Conservation (phyloP, 2,888 invertebrate genomes). For the Catocala nupta region DNA sequence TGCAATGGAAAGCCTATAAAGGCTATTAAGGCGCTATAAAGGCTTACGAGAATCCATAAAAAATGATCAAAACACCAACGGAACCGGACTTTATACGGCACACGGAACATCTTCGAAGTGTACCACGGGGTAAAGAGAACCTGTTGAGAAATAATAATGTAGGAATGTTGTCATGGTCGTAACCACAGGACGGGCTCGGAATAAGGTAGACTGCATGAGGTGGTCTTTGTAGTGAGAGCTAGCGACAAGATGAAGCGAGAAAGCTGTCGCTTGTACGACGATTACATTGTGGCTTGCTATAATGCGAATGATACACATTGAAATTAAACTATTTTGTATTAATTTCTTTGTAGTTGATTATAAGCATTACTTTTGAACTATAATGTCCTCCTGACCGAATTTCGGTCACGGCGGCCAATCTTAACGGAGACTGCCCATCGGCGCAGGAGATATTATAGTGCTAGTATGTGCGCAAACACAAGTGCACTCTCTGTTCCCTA, state of each 20-base stretch:
- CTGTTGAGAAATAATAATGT: slow-evolving; percentile 49
- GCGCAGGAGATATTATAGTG: too few species aligned
- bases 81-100: slow-evolving; percentile 47
- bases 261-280: background rate
- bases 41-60: slow-evolving; percentile 37
- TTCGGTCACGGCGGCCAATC: too few species aligned
- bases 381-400: too few species aligned
- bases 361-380: too few species aligned
- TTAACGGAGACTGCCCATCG: too few species aligned
- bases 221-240: background rate
- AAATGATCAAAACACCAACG: slow-evolving; percentile 33
- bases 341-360: too few species aligned
- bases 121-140: slow-evolving; percentile 51
- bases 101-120: slow-evolving; percentile 50
- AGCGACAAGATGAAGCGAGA: slow-evolving; percentile 5
- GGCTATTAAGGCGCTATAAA: slow-evolving; percentile 26
- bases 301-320: too few species aligned
- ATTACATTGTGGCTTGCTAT: background rate
- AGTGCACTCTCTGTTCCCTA: too few species aligned
- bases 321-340: too few species aligned
- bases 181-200: slow-evolving; percentile 34
- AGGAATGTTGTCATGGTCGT: slow-evolving; percentile 49
- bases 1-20: slow-evolving; percentile 33
- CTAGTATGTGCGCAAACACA: too few species aligned
- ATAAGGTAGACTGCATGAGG: slow-evolving; percentile 27